Conservation (phyloP, 2,888 invertebrate genomes). For the Luperina testacea region DNA sequence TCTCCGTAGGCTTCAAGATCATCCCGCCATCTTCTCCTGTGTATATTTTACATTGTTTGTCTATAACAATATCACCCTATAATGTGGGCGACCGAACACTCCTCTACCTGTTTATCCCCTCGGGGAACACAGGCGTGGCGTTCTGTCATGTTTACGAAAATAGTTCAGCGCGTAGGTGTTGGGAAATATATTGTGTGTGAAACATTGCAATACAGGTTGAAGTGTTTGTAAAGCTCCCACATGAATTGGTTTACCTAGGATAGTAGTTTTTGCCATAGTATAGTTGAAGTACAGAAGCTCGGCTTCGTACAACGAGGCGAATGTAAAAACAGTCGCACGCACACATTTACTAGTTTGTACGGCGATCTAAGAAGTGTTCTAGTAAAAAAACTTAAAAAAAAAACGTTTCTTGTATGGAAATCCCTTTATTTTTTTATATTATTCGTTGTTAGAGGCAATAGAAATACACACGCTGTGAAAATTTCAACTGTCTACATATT, state of each 20-base stretch:
- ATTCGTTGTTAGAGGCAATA: not conserved
- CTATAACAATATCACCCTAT: not conserved
- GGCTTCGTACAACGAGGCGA: too few species aligned
- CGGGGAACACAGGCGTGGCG: not conserved
- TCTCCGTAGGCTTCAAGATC: too few species aligned
- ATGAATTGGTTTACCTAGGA: not conserved
- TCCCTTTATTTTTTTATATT: not conserved
- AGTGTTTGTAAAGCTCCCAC: constrained; percentile 9
- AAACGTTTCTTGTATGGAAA: not conserved
- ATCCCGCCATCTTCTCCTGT: too few species aligned
- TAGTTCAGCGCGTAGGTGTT: not conserved
- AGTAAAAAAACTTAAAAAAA: not conserved
- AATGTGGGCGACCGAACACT: not conserved
- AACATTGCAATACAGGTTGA: constrained; percentile 4
- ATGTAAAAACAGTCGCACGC: too few species aligned
- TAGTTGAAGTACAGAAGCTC: not conserved
- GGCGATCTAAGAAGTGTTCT: not conserved
- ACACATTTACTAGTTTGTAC: too few species aligned
- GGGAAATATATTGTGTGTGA: constrained; percentile 1
- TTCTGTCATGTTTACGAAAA: not conserved
- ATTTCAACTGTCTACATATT: not conserved
- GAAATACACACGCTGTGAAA: not conserved
- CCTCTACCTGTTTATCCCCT: not conserved
- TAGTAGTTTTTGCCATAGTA: not conserved
- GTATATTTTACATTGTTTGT: not conserved